Evolutionary conservation across 2,113 vertebrate species (phyloP).

Genomic region (Lepus timidus): DNA sequence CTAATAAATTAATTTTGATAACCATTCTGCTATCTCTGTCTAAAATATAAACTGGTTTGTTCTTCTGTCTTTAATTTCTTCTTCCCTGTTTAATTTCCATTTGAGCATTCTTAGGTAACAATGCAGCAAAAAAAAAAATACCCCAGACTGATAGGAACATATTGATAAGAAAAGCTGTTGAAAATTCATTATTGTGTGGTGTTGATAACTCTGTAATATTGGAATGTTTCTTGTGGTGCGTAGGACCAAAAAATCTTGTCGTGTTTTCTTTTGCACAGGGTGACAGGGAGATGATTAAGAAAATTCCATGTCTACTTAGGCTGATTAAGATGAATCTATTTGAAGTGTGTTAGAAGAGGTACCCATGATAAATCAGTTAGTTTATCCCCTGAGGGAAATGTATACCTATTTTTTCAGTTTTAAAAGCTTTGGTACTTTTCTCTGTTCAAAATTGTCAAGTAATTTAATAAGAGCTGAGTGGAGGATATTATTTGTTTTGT

Average conservation of each 20-base stretch:
- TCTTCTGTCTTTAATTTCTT: neutral
- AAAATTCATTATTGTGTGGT: slow-evolving; percentile 5
- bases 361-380: slow-evolving; percentile 37
- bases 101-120: neutral
- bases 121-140: slow-evolving; percentile 39
- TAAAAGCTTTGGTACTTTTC: slow-evolving; percentile 50
- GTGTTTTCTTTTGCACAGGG: slow-evolving; percentile 61
- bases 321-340: slow-evolving; percentile 36
- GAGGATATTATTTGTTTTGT: slow-evolving; percentile 38
- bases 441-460: slow-evolving; percentile 33
- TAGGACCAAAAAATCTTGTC: neutral
- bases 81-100: neutral
- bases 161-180: neutral
- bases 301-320: slow-evolving; percentile 49
- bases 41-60: slow-evolving; percentile 5
- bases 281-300: slow-evolving; percentile 52
- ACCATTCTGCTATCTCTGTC: neutral
- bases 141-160: neutral
- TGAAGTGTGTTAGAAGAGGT: slow-evolving; percentile 57
- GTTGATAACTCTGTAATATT: neutral
- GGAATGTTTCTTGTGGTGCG: neutral
- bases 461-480: slow-evolving; percentile 46
- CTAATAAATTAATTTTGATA: slow-evolving; percentile 43
- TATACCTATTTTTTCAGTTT: neutral
- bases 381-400: slow-evolving; percentile 21